Evolutionary conservation across 2,888 invertebrate genomes (phyloP), one percentile per base, ranked within the genome.

Genomic region (Lycaena phlaeas): DNA sequence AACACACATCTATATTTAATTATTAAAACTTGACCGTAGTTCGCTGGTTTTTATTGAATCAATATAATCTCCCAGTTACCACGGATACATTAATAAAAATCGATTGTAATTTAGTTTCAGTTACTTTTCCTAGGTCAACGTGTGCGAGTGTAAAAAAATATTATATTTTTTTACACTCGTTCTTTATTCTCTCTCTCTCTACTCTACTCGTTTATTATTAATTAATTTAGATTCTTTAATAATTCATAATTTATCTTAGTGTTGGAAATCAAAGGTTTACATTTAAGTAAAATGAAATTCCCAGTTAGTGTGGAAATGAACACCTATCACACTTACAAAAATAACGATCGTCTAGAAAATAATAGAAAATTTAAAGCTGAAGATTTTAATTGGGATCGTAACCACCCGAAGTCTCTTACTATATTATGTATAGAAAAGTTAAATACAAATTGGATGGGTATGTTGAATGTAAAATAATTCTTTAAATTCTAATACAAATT

Each of bases 321-420:
- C n/a, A 81, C 85, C 0, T 68, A 67, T 42, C 58, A 68, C 39
- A 71, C 76, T 3, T 88, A 87, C 52, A 69, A 71, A 42, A 72
- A 73, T 54, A 61, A 38, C 28, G 57, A 43, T 46, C 62, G 47
- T 51, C 63, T 64, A 15, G 87, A 88, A 64, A 51, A 57, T 2
- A 42, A 54, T 27, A 61, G 87, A 49, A 74, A 68, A 59, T 48
- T 88, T 12, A 64, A 77, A 47, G 56, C 87, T 0, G 88, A 88
- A 66, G 53, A 78, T 45, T 86, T 88, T 49, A 60, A 72, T 15
- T 88, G 87, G 87, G 81, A 87, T 56, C 46, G 48, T 5, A 67
- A 78, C 31, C 70, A 81, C 40, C 79, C 82, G 18, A 85, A 86
- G 46, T 51, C 78, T 3, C 68, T 89, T 27, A 64, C 72, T 6